Conservation (phyloP, 2,888 invertebrate species). For the Macropis europaea region DNA sequence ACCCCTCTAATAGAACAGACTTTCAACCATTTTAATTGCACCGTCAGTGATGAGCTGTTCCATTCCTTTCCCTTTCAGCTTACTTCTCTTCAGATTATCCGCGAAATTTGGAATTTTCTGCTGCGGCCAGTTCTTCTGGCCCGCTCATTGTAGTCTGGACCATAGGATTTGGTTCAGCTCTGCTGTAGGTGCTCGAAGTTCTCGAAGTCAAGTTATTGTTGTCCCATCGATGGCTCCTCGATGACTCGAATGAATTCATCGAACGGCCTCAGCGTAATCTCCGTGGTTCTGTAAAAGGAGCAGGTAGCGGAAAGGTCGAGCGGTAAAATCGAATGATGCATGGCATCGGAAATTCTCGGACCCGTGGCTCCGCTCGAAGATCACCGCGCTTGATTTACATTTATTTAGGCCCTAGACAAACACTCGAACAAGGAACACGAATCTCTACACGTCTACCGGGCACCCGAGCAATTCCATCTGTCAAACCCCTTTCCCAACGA, state of each 20-base stretch:
- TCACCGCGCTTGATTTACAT: constrained; percentile 70
- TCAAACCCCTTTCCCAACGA: constrained; percentile 39
- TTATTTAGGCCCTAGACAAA: constrained; percentile 71
- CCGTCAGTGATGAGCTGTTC: too few species aligned
- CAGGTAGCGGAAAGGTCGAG: constrained; percentile 44
- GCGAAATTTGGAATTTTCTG: too few species aligned
- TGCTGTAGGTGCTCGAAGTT: too few species aligned
- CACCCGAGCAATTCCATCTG: constrained; percentile 57
- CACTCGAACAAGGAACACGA: constrained; percentile 65
- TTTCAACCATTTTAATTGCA: too few species aligned
- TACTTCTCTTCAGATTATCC: too few species aligned
- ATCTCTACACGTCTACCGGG: constrained; percentile 67
- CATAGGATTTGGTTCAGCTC: too few species aligned
- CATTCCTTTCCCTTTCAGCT: too few species aligned
- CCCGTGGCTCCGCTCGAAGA: constrained; percentile 44
- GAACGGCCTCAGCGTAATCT: constrained; percentile 23
- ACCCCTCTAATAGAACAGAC: too few species aligned
- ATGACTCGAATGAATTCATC: constrained; percentile 44
- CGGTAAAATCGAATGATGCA: constrained; percentile 68
- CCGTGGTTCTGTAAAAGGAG: constrained; percentile 2
- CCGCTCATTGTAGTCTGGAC: too few species aligned
- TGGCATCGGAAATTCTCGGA: constrained; percentile 54
- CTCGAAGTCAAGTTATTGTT: too few species aligned
- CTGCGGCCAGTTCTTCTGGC: too few species aligned
- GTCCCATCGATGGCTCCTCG: constrained; percentile 28